Percentiles rank a stretch among this genome's conserved stretches.
Evolutionary conservation across 2,797 vertebrate genomes (phyloP).

Genomic region (Sphenodon punctatus): DNA sequence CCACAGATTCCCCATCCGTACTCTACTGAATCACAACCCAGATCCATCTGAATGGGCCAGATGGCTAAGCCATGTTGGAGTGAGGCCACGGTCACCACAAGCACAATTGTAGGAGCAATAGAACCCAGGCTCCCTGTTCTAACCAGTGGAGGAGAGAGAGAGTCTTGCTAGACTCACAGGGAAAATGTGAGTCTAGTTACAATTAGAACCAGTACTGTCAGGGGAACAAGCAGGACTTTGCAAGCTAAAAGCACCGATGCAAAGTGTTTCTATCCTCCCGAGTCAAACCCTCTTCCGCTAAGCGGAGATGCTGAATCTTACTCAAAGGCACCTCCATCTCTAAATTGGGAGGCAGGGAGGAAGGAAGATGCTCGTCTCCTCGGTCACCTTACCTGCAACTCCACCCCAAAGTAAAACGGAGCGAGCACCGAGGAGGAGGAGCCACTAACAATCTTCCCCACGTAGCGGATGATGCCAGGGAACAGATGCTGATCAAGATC

Average conservation of each 20-base stretch:
- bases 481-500: conserved; percentile 48
- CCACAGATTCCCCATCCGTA: no score
- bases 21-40: no score
- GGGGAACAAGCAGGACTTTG: not conserved
- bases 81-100: no score
- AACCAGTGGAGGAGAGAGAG: not conserved
- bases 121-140: not conserved
- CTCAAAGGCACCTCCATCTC: not conserved
- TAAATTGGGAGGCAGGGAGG: accelerated
- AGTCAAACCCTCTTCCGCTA: not conserved
- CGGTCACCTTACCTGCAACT: conserved; percentile 78
- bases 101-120: no score
- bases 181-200: not conserved
- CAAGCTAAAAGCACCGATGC: no score
- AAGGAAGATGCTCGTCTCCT: accelerated
- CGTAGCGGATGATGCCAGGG: conserved; percentile 74
- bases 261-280: not conserved
- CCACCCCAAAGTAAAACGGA: conserved; percentile 79
- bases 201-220: not conserved
- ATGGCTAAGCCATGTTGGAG: no score
- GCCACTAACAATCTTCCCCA: conserved; percentile 56
- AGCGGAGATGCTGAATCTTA: not conserved
- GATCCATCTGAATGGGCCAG: no score
- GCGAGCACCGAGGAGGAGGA: not conserved
- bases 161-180: no score